These are phyloP conservation scores for Ictalurus furcatus DNA, from an alignment of 2,113 vertebrate genomes.

Conservation along the genomic window DNA sequence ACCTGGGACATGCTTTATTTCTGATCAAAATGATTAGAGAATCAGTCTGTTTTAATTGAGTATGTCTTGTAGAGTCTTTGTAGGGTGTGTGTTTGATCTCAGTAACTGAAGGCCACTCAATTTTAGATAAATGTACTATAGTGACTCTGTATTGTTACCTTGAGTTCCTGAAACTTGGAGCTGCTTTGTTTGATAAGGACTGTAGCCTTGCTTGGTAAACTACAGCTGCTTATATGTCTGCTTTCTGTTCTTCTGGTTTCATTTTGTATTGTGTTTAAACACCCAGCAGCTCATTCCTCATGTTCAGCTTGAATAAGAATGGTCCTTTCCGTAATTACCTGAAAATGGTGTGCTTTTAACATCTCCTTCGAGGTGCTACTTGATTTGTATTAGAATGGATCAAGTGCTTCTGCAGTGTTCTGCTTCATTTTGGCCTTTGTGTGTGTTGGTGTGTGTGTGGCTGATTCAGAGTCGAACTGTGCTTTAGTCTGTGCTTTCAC, in stretches of 20 bases:
- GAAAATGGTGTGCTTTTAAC: not conserved
- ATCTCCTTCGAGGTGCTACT: not conserved
- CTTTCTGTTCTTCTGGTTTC: not conserved
- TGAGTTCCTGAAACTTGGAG: not conserved
- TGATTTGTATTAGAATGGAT: slow-evolving; percentile 5
- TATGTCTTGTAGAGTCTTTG: not conserved
- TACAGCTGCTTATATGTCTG: not conserved
- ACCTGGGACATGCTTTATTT: not conserved
- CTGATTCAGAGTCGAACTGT: not conserved
- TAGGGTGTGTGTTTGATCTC: not conserved
- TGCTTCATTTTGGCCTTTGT: not conserved
- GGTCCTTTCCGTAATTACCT: not conserved
- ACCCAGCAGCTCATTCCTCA: not conserved
- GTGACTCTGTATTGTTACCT: not conserved
- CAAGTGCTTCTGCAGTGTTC: not conserved
- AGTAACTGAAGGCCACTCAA: not conserved
- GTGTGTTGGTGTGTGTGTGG: slow-evolving; percentile 17
- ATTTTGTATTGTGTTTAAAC: not conserved
- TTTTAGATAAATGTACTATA: not conserved
- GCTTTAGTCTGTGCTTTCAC: not conserved
- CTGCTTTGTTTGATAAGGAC: not conserved
- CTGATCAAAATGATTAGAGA: not conserved
- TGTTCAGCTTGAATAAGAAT: not conserved
- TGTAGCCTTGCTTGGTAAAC: not conserved
- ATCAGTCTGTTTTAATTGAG: not conserved